These are phyloP conservation scores for Zeuzera pyrina DNA, from an alignment of 2,888 invertebrate species.

Conservation along the genomic window DNA sequence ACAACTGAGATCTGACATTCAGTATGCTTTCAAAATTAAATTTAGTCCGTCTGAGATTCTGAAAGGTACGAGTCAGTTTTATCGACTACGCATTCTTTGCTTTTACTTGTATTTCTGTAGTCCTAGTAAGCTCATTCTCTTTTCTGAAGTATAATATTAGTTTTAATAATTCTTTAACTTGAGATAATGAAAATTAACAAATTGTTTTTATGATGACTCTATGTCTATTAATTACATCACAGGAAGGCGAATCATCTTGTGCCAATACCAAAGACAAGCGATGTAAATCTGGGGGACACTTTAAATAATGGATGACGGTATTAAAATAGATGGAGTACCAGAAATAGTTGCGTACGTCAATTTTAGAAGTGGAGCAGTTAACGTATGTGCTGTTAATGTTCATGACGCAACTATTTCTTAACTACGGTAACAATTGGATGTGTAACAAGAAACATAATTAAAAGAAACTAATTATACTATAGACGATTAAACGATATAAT, in stretches of 20 bases:
- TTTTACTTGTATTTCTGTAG: no score
- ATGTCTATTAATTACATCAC: slow-evolving; percentile 26
- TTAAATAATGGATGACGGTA: slow-evolving; percentile 58
- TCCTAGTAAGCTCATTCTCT: no score
- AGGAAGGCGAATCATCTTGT: slow-evolving; percentile 19
- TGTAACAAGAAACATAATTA: no score
- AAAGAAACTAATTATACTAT: no score
- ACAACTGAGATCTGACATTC: slow-evolving; percentile 60
- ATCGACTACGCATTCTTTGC: slow-evolving; percentile 4
- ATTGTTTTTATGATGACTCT: not conserved
- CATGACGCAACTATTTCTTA: slow-evolving; percentile 16
- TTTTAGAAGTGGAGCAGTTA: slow-evolving; percentile 39
- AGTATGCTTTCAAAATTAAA: slow-evolving; percentile 52
- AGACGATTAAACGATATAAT: no score
- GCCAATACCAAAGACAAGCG: slow-evolving; percentile 25
- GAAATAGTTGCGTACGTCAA: slow-evolving; percentile 53
- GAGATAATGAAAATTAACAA: not conserved
- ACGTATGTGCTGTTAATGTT: slow-evolving; percentile 21
- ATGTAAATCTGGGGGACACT: slow-evolving; percentile 48
- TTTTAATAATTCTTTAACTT: not conserved
- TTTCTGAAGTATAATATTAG: no score
- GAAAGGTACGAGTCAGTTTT: slow-evolving; percentile 26
- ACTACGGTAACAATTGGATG: slow-evolving; percentile 1
- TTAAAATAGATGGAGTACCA: slow-evolving; percentile 48
- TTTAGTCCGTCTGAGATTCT: slow-evolving; percentile 44